Base-by-base conservation (phyloP, 1,140 invertebrate genomes). In the Drosophila bocqueti region DNA sequence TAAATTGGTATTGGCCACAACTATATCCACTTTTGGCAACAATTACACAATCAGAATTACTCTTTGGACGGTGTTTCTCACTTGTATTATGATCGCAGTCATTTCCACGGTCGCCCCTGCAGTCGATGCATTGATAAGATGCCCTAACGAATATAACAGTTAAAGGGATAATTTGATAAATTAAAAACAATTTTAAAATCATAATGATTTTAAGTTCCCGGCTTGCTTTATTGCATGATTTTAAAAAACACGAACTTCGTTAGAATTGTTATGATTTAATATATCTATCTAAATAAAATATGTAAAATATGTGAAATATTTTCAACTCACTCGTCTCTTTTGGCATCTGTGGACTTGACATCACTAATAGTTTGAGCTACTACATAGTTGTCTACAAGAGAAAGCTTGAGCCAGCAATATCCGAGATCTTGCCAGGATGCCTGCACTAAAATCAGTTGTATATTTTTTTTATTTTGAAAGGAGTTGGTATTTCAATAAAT, bases 361-460 rank as follows among this genome's bases (percentile, higher is more conserved):
- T 59, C 38, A 9, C n/a, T 24, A 10, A 26, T 24, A 31, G 16
- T 36, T 38, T 10, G 8, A 47, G 49, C 40, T 65, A 68, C 21
- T 65, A 21, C 21, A 21, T 21, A 18, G n/a, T 29, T 40, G 29
- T 26, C 11, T 36, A 42, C 18, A 40, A 42, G 68, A 72, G 68
- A 72, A 72, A 72, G 68, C 66, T 71, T 18, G 26, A 58, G 43
- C 34, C 26, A 71, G 43, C 55, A 26, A 29, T 26, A 46, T 21
- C 34, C 38, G 29, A 46, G 24, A 45, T 60, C 42, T 38, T 13
- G 50, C 21, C 34, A 6, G 38, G 45, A 61, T 60, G 40, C n/a
- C 59, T 64, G 47, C 62, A 64, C 55, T 31, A 16, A 61, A 59
- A 21, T 3, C 3, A 10, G 18, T 42, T 29, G 1, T 10, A 10